phyloP scores from a whole-genome alignment of 1,140 invertebrate genomes.

The Brachionus manjavacas region DNA sequence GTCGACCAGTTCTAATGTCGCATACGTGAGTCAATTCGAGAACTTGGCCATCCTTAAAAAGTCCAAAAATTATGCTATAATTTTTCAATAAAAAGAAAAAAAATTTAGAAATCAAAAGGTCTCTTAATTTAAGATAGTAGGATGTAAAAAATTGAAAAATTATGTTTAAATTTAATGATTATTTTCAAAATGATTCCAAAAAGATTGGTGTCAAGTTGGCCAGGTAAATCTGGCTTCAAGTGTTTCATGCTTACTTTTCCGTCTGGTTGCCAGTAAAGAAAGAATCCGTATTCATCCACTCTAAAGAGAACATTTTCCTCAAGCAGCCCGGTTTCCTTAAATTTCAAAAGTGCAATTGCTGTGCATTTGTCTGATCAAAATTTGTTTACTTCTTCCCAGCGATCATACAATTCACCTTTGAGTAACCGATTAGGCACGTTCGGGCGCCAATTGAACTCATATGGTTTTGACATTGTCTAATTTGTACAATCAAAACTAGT shows the following conservation, averaged over 20 bases:
- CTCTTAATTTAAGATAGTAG: too few species aligned
- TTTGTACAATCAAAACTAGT: not conserved
- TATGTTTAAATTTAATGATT: conserved; percentile 19
- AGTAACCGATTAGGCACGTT: conserved; percentile 80
- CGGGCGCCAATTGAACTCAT: conserved; percentile 96
- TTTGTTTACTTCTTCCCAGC: conserved; percentile 78
- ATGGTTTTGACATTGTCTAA: conserved; percentile 79
- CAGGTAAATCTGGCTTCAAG: not conserved
- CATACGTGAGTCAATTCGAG: conserved; percentile 94
- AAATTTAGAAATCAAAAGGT: not conserved
- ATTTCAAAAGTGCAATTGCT: not conserved
- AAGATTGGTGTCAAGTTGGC: not conserved
- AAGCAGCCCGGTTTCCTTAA: conserved; percentile 74
- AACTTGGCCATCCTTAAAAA: conserved; percentile 75
- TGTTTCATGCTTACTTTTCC: conserved; percentile 60
- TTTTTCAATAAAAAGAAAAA: too few species aligned
- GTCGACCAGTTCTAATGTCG: conserved; percentile 80
- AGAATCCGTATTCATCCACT: conserved; percentile 97
- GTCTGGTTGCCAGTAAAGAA: conserved; percentile 97
- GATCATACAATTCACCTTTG: conserved; percentile 78
- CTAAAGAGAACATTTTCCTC: conserved; percentile 83
- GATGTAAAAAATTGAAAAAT: not conserved
- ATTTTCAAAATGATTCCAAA: conserved; percentile 1
- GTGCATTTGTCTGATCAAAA: not conserved
- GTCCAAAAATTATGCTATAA: conserved; percentile 60